Base-by-base conservation (phyloP, 2,113 vertebrate genomes). In the Nyctibius bracteatus region DNA sequence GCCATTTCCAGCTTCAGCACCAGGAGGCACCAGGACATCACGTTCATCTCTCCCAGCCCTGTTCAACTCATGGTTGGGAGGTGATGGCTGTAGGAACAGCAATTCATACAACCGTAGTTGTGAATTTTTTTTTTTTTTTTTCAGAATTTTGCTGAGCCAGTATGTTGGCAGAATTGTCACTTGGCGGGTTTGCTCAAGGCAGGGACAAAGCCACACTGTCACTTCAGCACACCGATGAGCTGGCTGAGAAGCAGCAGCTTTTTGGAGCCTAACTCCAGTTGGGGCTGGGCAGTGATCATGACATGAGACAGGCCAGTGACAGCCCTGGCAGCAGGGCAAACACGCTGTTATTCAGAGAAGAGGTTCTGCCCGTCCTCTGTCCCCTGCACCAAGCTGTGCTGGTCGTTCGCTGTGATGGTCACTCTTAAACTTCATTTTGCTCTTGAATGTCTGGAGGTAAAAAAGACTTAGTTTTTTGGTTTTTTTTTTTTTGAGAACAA, bases 11-110 rank as follows among this genome's bases (percentile, higher is more conserved):
- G 35, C 99, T 98, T 95, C 97, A 97, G 78, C 99, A 99, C 97
- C 98, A 99, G 98, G 99, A 98, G 99, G 98, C 98, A 43, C 98
- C 99, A 72, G 96, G 99, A 98, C 62, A 95, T 37, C 73, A 2
- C 2, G 1, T 12, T 18, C 58, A 8, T 22, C n/a, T 20, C 23
- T 58, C 24, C 21, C 33, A 21, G 0, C 33, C 0, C 0, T 1
- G 23, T 15, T 14, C 2, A 3, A 0, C 39, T 9, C 67, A 0
- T 3, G 12, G 4, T 0, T 20, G 31, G 59, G 65, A 57, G 15
- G 13, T 4, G 55, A 3, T 9, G 74, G 23, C 41, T 18, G 1
- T 4, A 9, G 58, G 70, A 41, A 57, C 4, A 49, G 33, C 57
- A 41, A 10, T 67, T 10, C 43, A 31, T 1, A 0, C 23, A 13